These are phyloP conservation scores for Monarcha castaneiventris DNA, from an alignment of 2,113 vertebrate species.

Conservation along the genomic window DNA sequence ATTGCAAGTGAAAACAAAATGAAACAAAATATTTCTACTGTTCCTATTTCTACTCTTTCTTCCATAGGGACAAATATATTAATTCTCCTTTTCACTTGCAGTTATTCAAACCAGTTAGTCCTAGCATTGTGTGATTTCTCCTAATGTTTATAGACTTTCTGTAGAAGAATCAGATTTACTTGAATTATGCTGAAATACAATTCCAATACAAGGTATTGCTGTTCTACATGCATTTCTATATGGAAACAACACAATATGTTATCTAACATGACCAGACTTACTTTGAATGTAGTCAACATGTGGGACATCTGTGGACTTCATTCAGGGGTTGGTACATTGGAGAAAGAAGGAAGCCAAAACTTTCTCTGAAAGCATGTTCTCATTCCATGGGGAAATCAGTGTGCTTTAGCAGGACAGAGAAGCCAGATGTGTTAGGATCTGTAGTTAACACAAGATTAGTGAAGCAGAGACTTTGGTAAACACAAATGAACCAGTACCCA, in stretches of 20 bases:
- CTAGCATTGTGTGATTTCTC: neutral
- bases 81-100: neutral
- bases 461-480: neutral
- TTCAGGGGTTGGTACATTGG: neutral
- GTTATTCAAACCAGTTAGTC: neutral
- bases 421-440: neutral
- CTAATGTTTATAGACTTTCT: neutral
- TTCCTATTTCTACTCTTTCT: neutral
- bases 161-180: neutral
- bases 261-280: neutral
- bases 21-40: neutral
- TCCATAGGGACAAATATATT: neutral
- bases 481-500: neutral
- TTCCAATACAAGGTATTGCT: neutral
- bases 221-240: neutral
- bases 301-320: neutral
- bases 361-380: neutral
- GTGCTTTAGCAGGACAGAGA: neutral
- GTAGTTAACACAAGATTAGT: neutral
- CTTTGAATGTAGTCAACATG: neutral
- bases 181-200: neutral
- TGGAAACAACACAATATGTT: neutral
- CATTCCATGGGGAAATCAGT: neutral
- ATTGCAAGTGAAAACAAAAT: neutral
- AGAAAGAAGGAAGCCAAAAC: neutral